Evolutionary conservation across 2,888 invertebrate species (phyloP).

Genomic region (Drosophila tanythrix): DNA sequence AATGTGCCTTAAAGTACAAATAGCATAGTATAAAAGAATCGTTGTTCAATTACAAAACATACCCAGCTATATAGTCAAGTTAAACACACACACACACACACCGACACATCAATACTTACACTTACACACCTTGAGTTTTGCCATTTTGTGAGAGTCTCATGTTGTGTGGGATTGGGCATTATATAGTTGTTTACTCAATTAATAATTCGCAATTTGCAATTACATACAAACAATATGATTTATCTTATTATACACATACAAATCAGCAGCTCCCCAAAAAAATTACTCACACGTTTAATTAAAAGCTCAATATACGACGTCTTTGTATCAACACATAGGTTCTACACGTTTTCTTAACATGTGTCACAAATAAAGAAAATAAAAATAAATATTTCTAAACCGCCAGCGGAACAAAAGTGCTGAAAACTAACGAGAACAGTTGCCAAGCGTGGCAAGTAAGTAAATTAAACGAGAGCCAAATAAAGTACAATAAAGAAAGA

Average conservation of each 20-base stretch:
- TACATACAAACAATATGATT: not conserved
- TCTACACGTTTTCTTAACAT: slow-evolving; percentile 65
- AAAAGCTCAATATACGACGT: not conserved
- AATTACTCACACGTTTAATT: slow-evolving; percentile 25
- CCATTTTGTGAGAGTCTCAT: slow-evolving; percentile 2
- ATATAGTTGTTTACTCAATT: not conserved
- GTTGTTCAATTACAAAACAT: slow-evolving; percentile 25
- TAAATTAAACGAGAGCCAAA: slow-evolving; percentile 15
- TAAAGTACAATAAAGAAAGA: slow-evolving; percentile 4
- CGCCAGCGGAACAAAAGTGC: not conserved
- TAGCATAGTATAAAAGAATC: slow-evolving; percentile 36
- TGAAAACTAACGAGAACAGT: slow-evolving; percentile 22
- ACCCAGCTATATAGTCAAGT: slow-evolving; percentile 24
- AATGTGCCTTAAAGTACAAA: slow-evolving; percentile 57
- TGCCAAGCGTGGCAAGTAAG: slow-evolving; percentile 51
- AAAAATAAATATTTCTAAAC: slow-evolving; percentile 1
- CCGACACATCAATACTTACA: slow-evolving; percentile 37
- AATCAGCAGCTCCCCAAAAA: not conserved
- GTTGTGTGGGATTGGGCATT: slow-evolving; percentile 2
- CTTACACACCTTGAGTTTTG: slow-evolving; percentile 15
- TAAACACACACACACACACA: slow-evolving; percentile 21
- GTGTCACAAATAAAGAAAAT: slow-evolving; percentile 44
- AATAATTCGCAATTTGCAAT: not conserved
- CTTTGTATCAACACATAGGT: slow-evolving; percentile 36
- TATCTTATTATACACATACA: not conserved